phyloP scores from a whole-genome alignment of 2,113 vertebrate genomes.

The Malurus alboscapulatus region DNA sequence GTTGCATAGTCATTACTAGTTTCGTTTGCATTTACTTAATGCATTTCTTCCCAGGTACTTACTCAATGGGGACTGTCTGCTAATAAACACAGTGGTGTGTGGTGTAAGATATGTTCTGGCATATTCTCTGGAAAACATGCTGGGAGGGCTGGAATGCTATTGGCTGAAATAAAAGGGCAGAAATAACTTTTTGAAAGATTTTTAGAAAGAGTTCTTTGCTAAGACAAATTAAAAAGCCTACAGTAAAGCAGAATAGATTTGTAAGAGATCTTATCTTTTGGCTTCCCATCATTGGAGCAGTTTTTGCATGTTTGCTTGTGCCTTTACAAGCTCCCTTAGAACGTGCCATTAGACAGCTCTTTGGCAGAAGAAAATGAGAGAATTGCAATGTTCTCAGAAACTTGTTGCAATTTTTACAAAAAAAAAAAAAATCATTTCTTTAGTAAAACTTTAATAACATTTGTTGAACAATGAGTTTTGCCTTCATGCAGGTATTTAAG shows the following conservation, averaged over 20 bases:
- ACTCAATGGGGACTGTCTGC: neutral
- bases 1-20: slow-evolving; percentile 22
- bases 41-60: slow-evolving; percentile 25
- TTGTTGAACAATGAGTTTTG: neutral
- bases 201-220: neutral
- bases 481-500: neutral
- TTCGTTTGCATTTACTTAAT: slow-evolving; percentile 40
- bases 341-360: neutral
- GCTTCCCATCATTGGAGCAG: neutral
- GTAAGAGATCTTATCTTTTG: neutral
- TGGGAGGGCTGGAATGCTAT: neutral
- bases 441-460: neutral
- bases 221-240: neutral
- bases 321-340: neutral
- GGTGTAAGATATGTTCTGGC: neutral
- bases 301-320: neutral
- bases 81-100: neutral
- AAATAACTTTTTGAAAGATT: neutral
- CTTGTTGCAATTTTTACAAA: neutral
- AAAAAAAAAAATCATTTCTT: neutral
- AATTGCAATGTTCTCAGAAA: neutral
- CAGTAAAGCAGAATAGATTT: neutral
- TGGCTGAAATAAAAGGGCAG: neutral
- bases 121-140: neutral
- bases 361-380: neutral